A percentile compares a stretch with the other conserved stretches of the same genome.
phyloP scores from a whole-genome alignment of 2,888 invertebrate species.

The Cyclophora punctaria region DNA sequence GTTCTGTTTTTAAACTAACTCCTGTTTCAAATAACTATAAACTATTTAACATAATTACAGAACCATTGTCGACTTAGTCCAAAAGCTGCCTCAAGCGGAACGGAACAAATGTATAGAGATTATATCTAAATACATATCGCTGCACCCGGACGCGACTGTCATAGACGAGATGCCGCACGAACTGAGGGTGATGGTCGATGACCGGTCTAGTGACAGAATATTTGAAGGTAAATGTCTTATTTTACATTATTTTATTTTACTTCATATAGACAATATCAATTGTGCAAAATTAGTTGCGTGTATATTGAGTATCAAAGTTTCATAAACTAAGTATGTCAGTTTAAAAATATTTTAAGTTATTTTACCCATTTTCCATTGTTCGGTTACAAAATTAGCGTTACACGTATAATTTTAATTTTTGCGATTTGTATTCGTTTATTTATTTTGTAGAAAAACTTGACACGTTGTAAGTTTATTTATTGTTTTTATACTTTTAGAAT shows the following conservation, averaged over 20 bases:
- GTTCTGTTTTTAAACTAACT: too few species aligned
- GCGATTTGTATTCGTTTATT: too few species aligned
- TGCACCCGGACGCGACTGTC: neutral
- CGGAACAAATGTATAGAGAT: neutral
- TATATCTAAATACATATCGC: neutral
- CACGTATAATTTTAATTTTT: too few species aligned
- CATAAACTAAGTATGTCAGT: too few species aligned
- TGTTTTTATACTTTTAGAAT: neutral
- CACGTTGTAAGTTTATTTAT: too few species aligned
- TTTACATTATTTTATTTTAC: neutral
- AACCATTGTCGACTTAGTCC: constrained; percentile 24
- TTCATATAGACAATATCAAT: too few species aligned
- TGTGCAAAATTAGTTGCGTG: too few species aligned
- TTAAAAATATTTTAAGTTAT: too few species aligned
- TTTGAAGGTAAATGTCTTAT: neutral
- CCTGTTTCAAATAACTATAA: neutral
- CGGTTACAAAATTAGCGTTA: too few species aligned
- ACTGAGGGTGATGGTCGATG: neutral
- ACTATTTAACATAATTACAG: neutral
- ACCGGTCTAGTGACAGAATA: neutral
- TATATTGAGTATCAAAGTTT: too few species aligned
- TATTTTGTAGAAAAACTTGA: too few species aligned
- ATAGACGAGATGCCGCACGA: neutral
- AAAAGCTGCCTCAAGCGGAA: neutral
- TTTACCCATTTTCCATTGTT: too few species aligned